Evolutionary conservation across 2,797 vertebrate species (phyloP), one percentile per base, ranked within the genome.

Genomic region (Ptychobarbus kaznakovi): DNA sequence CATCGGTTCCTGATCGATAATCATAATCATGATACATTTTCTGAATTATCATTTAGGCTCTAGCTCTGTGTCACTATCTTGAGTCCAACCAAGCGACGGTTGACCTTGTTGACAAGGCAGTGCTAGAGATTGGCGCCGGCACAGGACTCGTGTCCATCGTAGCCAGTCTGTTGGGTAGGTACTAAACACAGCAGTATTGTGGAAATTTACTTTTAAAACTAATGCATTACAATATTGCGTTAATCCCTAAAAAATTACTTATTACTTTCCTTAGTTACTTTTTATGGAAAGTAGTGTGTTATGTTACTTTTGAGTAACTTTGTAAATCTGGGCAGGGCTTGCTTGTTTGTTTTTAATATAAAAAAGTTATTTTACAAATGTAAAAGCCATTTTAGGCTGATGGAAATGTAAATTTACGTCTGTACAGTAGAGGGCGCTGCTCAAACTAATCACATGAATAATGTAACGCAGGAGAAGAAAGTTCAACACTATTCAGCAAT

Each of bases 121-220:
- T 98, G 77, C 91, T 99, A 90, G 98, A 99, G 94, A 94, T 99
- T 7, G 98, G 97, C 66, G 95, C 97, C 86, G 97, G 97, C 90
- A 97, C 97, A 51, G 97, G 97, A 83, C 93, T 99, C 68, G 95
- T 98, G 61, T 94, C 98, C 90, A 96, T 97, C 15, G 97, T 98
- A 86, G 96, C 97, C 92, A 95, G 95, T 91, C 92, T 99, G 84
- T 92, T 99, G 90, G 97, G 97, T 99, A 91, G 88, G 87, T 78
- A 22, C 73, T 13, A 22, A 66, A 8, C 32, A 18, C 32, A 18
- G 63, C 58, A 25, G 22, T 2, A 10, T 1, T 63, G n/a, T 1
- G 56, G 11, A 40, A 63, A 25, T 4, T 63, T 63, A 28, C n/a
- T 61, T n/a, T 61, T 61, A 25, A 61, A 61, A 61, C 22, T 61